These are phyloP conservation scores for Antigone vipio DNA, from an alignment of 2,113 vertebrate genomes.

Conservation along the genomic window DNA sequence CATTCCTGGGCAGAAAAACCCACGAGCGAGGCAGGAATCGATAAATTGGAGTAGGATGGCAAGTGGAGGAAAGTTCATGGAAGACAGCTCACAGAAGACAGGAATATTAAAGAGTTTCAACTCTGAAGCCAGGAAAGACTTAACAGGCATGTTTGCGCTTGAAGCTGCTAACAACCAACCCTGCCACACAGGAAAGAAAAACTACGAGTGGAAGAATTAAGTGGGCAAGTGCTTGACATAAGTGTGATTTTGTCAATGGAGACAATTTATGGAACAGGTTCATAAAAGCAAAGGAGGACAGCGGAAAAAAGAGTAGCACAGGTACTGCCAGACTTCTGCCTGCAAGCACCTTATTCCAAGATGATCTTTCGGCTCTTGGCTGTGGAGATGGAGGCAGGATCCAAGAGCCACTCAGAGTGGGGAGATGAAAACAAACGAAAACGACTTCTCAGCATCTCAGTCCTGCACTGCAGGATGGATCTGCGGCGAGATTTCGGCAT, in stretches of 20 bases:
- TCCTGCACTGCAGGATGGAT: background rate
- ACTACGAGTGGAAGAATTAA: background rate
- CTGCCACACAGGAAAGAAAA: slow-evolving; percentile 7
- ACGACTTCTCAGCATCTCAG: background rate
- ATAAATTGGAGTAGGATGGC: background rate
- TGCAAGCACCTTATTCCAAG: background rate
- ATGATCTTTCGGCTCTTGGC: background rate
- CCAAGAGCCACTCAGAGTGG: background rate
- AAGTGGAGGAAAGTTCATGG: background rate
- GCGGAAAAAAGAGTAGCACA: background rate
- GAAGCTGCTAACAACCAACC: background rate
- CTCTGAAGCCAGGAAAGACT: slow-evolving; percentile 17
- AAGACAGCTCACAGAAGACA: background rate
- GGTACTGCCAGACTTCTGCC: background rate
- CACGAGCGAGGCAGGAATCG: background rate
- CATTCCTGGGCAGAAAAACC: background rate
- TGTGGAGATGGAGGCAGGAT: background rate
- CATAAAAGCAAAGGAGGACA: background rate
- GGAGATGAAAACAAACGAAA: background rate
- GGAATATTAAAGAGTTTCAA: background rate
- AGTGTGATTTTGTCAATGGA: background rate
- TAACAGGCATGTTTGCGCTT: background rate
- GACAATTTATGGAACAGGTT: background rate
- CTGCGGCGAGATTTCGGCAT: rapidly evolving
- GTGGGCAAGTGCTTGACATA: background rate